Percentiles rank a stretch among this genome's conserved stretches.
Evolutionary conservation across 1,140 invertebrate species (phyloP).

Genomic region (Ostrea denselamellosa): DNA sequence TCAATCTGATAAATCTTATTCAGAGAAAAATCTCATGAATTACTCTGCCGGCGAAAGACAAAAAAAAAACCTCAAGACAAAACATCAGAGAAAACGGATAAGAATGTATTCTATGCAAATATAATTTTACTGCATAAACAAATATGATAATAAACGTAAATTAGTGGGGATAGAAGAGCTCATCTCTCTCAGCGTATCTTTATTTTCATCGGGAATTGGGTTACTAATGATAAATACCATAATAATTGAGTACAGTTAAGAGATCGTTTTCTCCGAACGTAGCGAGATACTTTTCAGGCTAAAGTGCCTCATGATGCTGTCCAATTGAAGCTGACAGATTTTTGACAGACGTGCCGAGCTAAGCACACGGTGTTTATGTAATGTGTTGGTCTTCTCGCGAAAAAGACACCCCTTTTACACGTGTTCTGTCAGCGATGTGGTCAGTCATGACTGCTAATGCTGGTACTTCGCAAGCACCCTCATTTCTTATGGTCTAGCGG

Average conservation of each 20-base stretch:
- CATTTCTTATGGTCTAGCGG: not conserved
- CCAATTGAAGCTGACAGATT: constrained; percentile 25
- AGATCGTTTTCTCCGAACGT: not conserved
- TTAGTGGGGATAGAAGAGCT: not conserved
- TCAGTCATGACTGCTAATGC: not conserved
- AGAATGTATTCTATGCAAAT: constrained; percentile 42
- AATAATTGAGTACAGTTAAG: constrained; percentile 42
- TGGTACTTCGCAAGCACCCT: not conserved
- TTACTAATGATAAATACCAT: constrained; percentile 44
- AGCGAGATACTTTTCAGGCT: not conserved
- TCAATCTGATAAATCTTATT: not conserved
- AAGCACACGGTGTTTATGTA: constrained; percentile 13
- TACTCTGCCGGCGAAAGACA: not conserved
- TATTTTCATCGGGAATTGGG: constrained; percentile 40
- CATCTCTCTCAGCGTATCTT: constrained; percentile 2
- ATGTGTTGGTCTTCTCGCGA: not conserved
- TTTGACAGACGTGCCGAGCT: constrained; percentile 24
- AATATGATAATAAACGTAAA: constrained; percentile 40
- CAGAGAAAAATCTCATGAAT: not conserved
- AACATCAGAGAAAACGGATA: constrained; percentile 23
- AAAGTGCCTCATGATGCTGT: constrained; percentile 9
- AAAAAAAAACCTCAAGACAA: not conserved
- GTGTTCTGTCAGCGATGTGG: not conserved
- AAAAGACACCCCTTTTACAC: constrained; percentile 19
- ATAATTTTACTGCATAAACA: constrained; percentile 45